phyloP scores from a whole-genome alignment of 2,797 vertebrate genomes.

The Enteromius argenteus region DNA sequence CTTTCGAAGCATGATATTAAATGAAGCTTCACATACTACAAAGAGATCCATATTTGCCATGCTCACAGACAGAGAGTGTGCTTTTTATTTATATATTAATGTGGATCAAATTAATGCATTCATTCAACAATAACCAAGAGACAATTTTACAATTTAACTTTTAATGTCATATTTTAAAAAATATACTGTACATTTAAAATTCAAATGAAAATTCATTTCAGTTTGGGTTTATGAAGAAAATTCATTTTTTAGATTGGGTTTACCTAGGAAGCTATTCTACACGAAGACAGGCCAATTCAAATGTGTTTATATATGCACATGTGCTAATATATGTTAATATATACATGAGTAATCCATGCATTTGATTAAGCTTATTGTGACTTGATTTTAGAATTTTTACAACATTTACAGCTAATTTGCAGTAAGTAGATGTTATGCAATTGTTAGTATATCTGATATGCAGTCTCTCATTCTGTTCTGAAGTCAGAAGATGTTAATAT shows the following conservation, averaged over 20 bases:
- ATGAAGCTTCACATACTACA: constrained; percentile 14
- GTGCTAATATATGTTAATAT: not conserved
- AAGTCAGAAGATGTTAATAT: not conserved
- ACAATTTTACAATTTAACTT: not conserved
- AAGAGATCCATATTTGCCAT: not conserved
- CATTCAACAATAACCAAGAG: not conserved
- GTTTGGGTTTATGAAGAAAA: not conserved
- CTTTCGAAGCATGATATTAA: constrained; percentile 1
- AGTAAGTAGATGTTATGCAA: not conserved
- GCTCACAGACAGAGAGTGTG: not conserved
- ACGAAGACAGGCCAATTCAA: not conserved
- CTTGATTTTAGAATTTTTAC: not conserved
- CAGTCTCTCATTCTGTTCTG: not conserved
- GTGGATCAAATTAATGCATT: not conserved
- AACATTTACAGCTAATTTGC: not conserved
- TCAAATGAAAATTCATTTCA: not conserved
- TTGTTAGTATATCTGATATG: no score
- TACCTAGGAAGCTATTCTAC: not conserved
- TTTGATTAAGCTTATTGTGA: not conserved
- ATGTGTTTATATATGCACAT: constrained; percentile 11
- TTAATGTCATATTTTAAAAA: not conserved
- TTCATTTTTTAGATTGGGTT: not conserved
- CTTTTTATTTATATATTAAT: not conserved
- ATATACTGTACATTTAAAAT: not conserved
- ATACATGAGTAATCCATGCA: not conserved